Percentiles rank a stretch among this genome's conserved stretches.
Conservation (phyloP, 2,888 invertebrate species). For the Rhynchonema sp. region DNA sequence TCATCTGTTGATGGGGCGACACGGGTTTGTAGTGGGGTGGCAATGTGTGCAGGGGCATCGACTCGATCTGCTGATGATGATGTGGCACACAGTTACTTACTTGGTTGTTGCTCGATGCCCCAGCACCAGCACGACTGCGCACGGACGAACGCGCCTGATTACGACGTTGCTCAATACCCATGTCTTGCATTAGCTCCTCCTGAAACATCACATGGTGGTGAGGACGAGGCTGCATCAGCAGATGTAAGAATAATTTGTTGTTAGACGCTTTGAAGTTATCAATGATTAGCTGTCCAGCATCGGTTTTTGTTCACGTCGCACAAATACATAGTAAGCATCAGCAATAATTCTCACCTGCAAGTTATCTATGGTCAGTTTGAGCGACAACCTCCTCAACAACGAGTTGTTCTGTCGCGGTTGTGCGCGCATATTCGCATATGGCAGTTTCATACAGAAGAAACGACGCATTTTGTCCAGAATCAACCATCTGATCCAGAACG, state of each 20-base stretch:
- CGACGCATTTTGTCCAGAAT: constrained; percentile 19
- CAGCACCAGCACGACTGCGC: neutral
- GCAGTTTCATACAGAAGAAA: constrained; percentile 15
- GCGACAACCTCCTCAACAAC: constrained; percentile 23
- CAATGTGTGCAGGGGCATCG: neutral
- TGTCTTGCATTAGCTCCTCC: constrained; percentile 1
- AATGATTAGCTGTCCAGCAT: too few relatives aligned
- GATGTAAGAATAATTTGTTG: too few relatives aligned
- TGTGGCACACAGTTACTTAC: neutral
- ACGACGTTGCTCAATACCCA: neutral
- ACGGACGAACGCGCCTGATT: neutral
- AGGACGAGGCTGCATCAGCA: too few relatives aligned
- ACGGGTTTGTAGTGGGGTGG: neutral
- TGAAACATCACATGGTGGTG: too few relatives aligned
- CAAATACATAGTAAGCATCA: too few relatives aligned
- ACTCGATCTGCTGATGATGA: neutral
- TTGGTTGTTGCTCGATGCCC: neutral
- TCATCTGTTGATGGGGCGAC: neutral
- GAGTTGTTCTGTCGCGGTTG: neutral
- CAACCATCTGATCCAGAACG: constrained; percentile 31
- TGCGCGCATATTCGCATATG: constrained; percentile 4
- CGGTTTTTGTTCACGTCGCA: too few relatives aligned
- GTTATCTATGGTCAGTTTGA: constrained; percentile 29
- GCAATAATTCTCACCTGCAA: too few relatives aligned
- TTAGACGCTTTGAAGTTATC: too few relatives aligned